A percentile compares a stretch with the other conserved stretches of the same genome.
phyloP scores from a whole-genome alignment of 2,888 invertebrate genomes.

The Mythimna loreyi region DNA sequence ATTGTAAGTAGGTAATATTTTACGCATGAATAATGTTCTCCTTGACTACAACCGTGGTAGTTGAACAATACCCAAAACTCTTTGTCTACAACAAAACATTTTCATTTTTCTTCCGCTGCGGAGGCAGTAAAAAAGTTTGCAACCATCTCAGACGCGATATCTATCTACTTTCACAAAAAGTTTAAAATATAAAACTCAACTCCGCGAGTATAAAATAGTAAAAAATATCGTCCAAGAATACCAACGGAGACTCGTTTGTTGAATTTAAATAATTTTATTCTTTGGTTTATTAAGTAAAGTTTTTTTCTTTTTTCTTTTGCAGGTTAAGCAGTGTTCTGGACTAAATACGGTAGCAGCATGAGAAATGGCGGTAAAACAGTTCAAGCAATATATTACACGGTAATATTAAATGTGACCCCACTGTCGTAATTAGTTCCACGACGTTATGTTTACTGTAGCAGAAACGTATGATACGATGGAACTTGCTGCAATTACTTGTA shows the following conservation, averaged over 20 bases:
- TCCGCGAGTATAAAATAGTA: conserved; percentile 46
- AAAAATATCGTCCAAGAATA: conserved; percentile 50
- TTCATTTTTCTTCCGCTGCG: conserved; percentile 68
- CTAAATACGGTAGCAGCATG: conserved; percentile 12
- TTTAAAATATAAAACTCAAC: conserved; percentile 56
- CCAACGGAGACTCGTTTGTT: conserved; percentile 53
- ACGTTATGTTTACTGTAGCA: conserved; percentile 15
- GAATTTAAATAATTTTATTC: conserved; percentile 61
- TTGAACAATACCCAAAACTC: conserved; percentile 62
- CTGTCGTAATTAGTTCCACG: conserved; percentile 29
- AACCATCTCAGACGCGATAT: conserved; percentile 30
- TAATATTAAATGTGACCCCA: conserved; percentile 12
- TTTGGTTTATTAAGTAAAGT: conserved; percentile 48
- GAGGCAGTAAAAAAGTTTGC: conserved; percentile 60
- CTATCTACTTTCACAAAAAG: conserved; percentile 53
- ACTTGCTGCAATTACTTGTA: conserved; percentile 20
- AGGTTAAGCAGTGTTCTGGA: conserved; percentile 22
- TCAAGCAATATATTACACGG: conserved; percentile 19
- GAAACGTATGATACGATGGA: conserved; percentile 19
- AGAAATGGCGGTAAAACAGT: conserved; percentile 12
- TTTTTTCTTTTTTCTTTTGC: conserved; percentile 15
- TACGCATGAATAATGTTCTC: conserved; percentile 32
- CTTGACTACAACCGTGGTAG: conserved; percentile 11
- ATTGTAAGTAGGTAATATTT: conserved; percentile 12
- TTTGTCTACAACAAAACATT: conserved; percentile 70